Evolutionary conservation across 2,113 vertebrate species (phyloP).

Genomic region (Silurus meridionalis): DNA sequence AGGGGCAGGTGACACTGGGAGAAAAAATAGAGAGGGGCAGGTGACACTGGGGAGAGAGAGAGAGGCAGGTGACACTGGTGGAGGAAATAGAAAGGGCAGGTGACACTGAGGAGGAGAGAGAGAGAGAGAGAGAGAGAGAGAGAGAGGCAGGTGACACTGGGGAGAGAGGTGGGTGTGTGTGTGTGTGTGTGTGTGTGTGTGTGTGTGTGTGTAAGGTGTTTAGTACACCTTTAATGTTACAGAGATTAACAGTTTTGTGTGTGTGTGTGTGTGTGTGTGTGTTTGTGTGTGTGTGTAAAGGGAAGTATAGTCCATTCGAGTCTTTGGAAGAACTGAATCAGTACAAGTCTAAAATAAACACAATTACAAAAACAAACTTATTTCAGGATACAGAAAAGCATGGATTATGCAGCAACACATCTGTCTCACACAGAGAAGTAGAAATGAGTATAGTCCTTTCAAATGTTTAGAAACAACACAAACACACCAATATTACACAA

Average conservation of each 20-base stretch:
- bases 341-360: background rate
- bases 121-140: too few relatives aligned
- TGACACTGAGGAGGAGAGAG: background rate
- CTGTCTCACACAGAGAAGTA: background rate
- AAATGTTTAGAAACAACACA: too few relatives aligned
- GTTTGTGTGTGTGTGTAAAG: background rate
- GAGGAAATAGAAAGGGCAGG: too few relatives aligned
- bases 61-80: too few relatives aligned
- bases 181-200: background rate
- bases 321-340: background rate
- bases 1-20: too few relatives aligned
- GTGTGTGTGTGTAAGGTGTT: too few relatives aligned
- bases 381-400: background rate
- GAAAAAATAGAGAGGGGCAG: too few relatives aligned
- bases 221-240: too few relatives aligned
- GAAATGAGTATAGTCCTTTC: too few relatives aligned
- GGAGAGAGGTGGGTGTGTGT: too few relatives aligned
- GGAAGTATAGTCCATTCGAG: slow-evolving; percentile 64
- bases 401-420: background rate
- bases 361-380: background rate
- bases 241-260: background rate
- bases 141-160: too few relatives aligned
- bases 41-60: background rate
- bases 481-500: too few relatives aligned
- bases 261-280: background rate